These are phyloP conservation scores for Pipistrellus kuhlii DNA, from an alignment of 2,797 vertebrate genomes.

Conservation along the genomic window DNA sequence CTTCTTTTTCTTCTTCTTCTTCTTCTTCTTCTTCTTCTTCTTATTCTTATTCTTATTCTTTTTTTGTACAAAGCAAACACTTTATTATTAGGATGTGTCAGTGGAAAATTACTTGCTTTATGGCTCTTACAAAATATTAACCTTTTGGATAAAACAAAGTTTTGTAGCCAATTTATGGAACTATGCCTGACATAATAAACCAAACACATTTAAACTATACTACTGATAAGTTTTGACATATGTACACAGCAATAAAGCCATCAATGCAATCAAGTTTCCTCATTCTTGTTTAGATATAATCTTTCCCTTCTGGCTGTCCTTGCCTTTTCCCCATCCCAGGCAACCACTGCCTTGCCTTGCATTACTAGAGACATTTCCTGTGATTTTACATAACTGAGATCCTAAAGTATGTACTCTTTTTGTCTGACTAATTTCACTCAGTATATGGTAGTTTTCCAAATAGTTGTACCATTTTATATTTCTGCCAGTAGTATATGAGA, in stretches of 20 bases:
- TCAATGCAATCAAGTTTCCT: not conserved
- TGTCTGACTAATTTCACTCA: not conserved
- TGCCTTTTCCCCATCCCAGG: not conserved
- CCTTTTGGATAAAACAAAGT: not conserved
- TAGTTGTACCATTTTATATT: not conserved
- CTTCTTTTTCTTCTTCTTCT: too few species aligned
- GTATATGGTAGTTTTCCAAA: not conserved
- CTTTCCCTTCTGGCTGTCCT: not conserved
- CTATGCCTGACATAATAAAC: not conserved
- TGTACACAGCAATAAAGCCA: not conserved
- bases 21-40: too few species aligned
- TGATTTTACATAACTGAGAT: not conserved
- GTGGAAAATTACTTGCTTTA: not conserved
- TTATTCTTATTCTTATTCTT: not conserved
- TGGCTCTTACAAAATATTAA: not conserved
- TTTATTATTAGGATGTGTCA: not conserved
- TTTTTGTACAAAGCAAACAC: not conserved
- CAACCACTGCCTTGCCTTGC: not conserved
- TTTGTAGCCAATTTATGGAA: not conserved
- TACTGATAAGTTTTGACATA: not conserved
- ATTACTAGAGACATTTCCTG: not conserved
- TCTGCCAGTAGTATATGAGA: not conserved
- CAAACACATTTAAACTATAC: not conserved
- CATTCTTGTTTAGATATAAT: not conserved
- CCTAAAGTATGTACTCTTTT: not conserved